Percentiles rank a stretch among this genome's conserved stretches.
phyloP scores from a whole-genome alignment of 1,140 invertebrate genomes.

The Bombus haemorrhoidalis region DNA sequence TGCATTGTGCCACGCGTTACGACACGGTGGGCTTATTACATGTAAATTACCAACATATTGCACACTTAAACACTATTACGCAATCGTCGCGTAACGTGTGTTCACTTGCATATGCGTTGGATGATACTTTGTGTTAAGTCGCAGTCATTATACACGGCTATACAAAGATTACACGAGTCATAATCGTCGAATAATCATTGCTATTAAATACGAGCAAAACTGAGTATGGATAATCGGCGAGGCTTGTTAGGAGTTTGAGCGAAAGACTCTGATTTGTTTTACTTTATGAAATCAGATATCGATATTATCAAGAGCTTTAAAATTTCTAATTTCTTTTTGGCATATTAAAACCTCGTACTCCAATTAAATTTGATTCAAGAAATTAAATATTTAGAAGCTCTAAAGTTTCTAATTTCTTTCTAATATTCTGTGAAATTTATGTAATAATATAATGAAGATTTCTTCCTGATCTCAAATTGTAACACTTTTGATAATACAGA shows the following conservation, averaged over 20 bases:
- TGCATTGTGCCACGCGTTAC: constrained; percentile 3
- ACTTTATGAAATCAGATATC: not conserved
- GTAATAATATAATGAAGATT: not conserved
- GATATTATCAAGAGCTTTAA: not conserved
- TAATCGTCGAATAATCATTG: not conserved
- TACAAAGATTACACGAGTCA: not conserved
- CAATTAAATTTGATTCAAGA: not conserved
- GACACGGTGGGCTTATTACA: constrained; percentile 39
- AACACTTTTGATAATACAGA: not conserved
- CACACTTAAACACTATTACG: not conserved
- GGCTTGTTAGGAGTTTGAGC: not conserved
- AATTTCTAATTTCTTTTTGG: not conserved
- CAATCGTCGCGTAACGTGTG: constrained; percentile 5
- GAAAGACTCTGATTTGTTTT: not conserved
- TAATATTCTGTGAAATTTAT: not conserved
- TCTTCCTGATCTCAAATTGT: not conserved
- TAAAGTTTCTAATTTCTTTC: not conserved
- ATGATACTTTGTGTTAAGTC: not conserved
- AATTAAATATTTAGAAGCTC: not conserved
- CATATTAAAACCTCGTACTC: not conserved
- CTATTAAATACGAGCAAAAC: not conserved
- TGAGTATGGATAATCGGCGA: not conserved
- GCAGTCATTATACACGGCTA: not conserved
- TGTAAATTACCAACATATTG: constrained; percentile 49
- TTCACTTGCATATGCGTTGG: not conserved